phyloP scores from a whole-genome alignment of 2,113 vertebrate genomes.

The Ochotona curzoniae region DNA sequence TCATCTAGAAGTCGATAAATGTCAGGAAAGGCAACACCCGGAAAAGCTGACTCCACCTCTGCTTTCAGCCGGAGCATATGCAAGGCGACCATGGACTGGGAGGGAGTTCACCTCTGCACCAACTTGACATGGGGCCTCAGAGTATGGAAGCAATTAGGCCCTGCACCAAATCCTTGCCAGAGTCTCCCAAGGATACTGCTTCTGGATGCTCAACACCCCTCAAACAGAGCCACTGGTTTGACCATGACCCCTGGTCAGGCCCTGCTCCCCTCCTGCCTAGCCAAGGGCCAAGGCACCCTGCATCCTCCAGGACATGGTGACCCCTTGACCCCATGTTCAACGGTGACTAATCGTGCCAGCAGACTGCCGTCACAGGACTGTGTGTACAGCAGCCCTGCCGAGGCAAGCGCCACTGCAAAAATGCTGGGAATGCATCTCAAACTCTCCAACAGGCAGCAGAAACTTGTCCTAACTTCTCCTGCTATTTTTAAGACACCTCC shows the following conservation, averaged over 20 bases:
- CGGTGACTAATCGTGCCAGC: background rate
- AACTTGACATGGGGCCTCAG: background rate
- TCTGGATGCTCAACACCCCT: background rate
- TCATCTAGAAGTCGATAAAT: background rate
- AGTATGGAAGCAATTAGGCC: background rate
- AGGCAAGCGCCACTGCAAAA: conserved; percentile 56
- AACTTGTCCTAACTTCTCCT: conserved; percentile 69
- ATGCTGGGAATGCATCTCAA: conserved; percentile 76
- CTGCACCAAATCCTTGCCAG: background rate
- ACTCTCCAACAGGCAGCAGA: conserved; percentile 69
- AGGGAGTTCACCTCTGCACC: background rate
- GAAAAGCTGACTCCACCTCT: conserved; percentile 14
- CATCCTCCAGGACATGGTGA: background rate
- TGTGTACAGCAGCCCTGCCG: conserved; percentile 55
- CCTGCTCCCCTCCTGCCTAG: background rate
- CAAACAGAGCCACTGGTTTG: background rate
- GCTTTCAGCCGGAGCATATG: background rate
- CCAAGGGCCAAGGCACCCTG: background rate
- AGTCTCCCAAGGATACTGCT: background rate
- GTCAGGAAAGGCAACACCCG: conserved; percentile 1
- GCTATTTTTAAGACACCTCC: conserved; percentile 85
- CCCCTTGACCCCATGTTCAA: background rate
- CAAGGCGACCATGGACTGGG: background rate
- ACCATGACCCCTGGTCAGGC: background rate
- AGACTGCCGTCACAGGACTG: conserved; percentile 12